Evolutionary conservation across 2,797 vertebrate species (phyloP), one percentile per base, ranked within the genome.

Genomic region (Fringilla coelebs): DNA sequence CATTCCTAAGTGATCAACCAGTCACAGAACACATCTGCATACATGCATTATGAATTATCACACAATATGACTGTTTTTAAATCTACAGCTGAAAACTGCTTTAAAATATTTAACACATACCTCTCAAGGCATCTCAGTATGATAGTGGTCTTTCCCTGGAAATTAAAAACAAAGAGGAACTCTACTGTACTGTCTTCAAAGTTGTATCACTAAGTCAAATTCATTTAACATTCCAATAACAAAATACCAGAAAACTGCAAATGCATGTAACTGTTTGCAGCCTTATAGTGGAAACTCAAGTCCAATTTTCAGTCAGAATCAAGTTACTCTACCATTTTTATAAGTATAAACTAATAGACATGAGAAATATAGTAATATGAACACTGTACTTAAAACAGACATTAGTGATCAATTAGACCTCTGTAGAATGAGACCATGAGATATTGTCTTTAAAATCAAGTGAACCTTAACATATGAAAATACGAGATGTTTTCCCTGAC

Each of bases 101-200:
- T 90, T 40, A 24, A 61, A 79, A 89, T 92, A 62, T 25, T 45
- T 78, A 79, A 78, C 57, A 92, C 97, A 88, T 97, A 99, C 99
- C 99, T 99, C 96, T 99, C 99, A 77, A 99, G 98, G 89, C 98
- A 99, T 85, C 99, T 96, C 89, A 99, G 98, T 70, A 99, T 98
- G 97, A 99, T 98, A 38, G 99, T 99, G 51, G 99, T 99, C 97
- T 99, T 99, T 76, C 99, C 99, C 99, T 99, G 85, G 62, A 97
- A 97, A 96, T 97, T 34, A 85, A 96, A 97, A 96, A 80, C 90
- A 96, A 91, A 93, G 74, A 80, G 88, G 21, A 95, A 91, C 28
- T 52, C 32, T 89, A 28, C 36, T 89, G 86, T 93, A 95, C 72
- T 83, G 40, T 95, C 87, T 94, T 68, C 82, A 93, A 83, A 97